Conservation (phyloP, 2,113 vertebrate genomes). For the Plestiodon gilberti region DNA sequence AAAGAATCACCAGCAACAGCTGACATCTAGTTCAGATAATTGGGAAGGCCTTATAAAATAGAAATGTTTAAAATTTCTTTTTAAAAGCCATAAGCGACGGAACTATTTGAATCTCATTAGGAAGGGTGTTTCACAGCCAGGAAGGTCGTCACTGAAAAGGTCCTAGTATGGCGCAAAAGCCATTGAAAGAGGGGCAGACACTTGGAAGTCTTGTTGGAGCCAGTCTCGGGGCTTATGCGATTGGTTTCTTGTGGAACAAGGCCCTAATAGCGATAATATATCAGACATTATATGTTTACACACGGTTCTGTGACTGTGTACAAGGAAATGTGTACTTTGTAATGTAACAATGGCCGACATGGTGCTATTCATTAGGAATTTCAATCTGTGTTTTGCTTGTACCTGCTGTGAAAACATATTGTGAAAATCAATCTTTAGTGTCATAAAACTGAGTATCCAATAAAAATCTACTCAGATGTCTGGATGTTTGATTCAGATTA, state of each 20-base stretch:
- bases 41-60: too few species aligned
- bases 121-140: too few species aligned
- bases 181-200: neutral
- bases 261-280: neutral
- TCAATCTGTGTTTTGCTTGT: neutral
- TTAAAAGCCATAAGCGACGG: too few species aligned
- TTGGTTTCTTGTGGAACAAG: too few species aligned
- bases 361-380: neutral
- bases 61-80: too few species aligned
- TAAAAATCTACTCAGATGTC: neutral
- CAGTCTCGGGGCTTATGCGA: neutral
- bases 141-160: too few species aligned
- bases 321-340: too few species aligned
- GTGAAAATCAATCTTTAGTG: neutral
- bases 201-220: neutral
- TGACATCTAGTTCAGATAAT: too few species aligned
- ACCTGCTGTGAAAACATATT: neutral
- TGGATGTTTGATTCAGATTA: neutral
- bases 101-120: too few species aligned
- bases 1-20: too few species aligned
- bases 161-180: too few species aligned
- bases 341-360: neutral
- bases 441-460: neutral
- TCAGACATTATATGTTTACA: neutral
- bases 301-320: too few species aligned